phyloP scores from a whole-genome alignment of 1,140 invertebrate species.

The Mya arenaria region DNA sequence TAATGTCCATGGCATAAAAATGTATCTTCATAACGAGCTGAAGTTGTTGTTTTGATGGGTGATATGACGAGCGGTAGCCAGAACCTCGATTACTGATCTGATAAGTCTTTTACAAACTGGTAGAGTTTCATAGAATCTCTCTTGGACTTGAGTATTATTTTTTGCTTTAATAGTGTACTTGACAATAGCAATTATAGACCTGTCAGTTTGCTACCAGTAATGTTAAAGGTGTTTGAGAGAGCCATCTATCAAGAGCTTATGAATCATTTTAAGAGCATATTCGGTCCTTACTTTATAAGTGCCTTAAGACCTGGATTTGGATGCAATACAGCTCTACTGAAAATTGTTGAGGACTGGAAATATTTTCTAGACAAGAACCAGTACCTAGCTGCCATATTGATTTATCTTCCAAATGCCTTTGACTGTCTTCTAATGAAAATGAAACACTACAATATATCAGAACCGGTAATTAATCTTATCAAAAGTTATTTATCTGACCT shows the following conservation, averaged over 20 bases:
- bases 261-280: constrained; percentile 5
- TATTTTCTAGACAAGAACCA: constrained; percentile 22
- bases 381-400: constrained; percentile 11
- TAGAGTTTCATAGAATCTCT: no score
- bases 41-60: constrained; percentile 56
- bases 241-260: constrained; percentile 23
- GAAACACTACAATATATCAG: neutral
- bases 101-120: no score
- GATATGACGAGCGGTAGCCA: no score
- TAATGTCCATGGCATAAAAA: constrained; percentile 61
- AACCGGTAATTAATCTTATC: neutral
- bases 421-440: constrained; percentile 1
- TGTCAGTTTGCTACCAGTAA: constrained; percentile 44
- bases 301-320: neutral
- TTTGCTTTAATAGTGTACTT: constrained; percentile 36
- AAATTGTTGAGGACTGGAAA: constrained; percentile 14
- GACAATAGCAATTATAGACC: constrained; percentile 39
- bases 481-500: neutral
- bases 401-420: constrained; percentile 11
- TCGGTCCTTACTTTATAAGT: no score
- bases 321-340: constrained; percentile 3
- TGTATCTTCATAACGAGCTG: constrained; percentile 49
- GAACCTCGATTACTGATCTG: no score
- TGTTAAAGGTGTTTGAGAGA: constrained; percentile 55
- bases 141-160: no score